Base-by-base conservation (phyloP, 2,113 vertebrate genomes). In the Myotis davidii region DNA sequence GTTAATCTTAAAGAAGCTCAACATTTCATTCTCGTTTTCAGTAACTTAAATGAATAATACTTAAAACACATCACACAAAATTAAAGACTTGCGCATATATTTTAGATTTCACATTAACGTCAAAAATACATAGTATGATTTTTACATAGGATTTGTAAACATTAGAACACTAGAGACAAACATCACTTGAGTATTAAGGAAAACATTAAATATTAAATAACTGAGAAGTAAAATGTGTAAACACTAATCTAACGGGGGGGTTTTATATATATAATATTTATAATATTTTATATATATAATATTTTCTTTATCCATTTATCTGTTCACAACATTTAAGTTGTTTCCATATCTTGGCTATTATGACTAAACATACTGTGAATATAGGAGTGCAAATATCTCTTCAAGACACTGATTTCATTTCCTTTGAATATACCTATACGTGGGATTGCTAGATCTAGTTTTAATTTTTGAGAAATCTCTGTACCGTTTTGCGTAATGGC, bases 131-230 rank as follows among this genome's bases (percentile, higher is more conserved):
- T 99, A 99, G 98, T 99, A 99, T 99, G 99, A 99, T 99, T 99
- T 99, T 99, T 98, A 99, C 99, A 99, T 98, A 99, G 98, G 97
- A 99, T 98, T 99, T 99, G 98, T 99, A 99, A 99, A 99, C 99
- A 99, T 99, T 99, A 99, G 99, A 99, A 99, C 98, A 99, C 98
- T 99, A 99, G 99, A 99, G 99, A 99, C 99, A 99, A 99, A 99
- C 98, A 98, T 99, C 99, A 99, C 99, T 98, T 98, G 99, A 99
- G 99, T 99, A 99, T 98, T 99, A 99, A 99, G 99, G 99, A 99
- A 99, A 99, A 99, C 98, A 99, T 99, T 99, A 99, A 99, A 99
- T 99, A 99, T 99, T 99, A 99, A 99, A 99, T 99, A 99, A 99
- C 98, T 98, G 98, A 99, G 98, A 99, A 99, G 99, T 98, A 98